These are phyloP conservation scores for Oscheius sp. DNA, from an alignment of 2,888 invertebrate genomes.

Conservation along the genomic window DNA sequence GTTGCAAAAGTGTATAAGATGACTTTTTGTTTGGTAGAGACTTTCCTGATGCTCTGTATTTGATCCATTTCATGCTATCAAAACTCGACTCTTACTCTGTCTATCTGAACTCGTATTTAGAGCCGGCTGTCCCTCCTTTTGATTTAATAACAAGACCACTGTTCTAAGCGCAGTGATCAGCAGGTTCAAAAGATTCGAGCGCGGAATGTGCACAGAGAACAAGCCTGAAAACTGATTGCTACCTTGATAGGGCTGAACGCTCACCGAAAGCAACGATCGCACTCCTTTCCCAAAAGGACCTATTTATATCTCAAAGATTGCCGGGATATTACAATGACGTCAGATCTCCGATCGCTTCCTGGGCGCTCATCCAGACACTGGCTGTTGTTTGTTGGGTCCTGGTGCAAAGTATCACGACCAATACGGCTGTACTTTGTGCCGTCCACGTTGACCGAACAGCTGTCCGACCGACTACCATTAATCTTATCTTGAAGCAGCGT, in stretches of 20 bases:
- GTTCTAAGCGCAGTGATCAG: constrained; percentile 12
- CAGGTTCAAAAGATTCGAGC: background rate
- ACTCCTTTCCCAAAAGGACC: no score
- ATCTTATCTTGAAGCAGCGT: constrained; percentile 10
- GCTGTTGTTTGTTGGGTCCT: background rate
- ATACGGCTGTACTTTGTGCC: constrained; percentile 12
- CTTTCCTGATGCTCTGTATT: no score
- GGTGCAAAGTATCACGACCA: constrained; percentile 24
- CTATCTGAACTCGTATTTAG: no score
- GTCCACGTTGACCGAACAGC: constrained; percentile 30
- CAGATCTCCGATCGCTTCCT: background rate
- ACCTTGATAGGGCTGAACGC: background rate
- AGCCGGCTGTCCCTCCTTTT: no score
- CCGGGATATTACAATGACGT: background rate
- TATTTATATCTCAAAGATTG: no score
- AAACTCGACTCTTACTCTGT: no score
- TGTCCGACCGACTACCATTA: constrained; percentile 15
- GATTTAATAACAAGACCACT: background rate
- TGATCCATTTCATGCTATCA: no score
- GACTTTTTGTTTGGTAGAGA: no score
- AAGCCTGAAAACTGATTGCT: background rate
- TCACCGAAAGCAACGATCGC: no score
- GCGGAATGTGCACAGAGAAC: background rate
- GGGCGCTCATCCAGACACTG: background rate
- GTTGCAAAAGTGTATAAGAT: no score